phyloP scores from a whole-genome alignment of 2,113 vertebrate genomes.

The Podiceps cristatus region DNA sequence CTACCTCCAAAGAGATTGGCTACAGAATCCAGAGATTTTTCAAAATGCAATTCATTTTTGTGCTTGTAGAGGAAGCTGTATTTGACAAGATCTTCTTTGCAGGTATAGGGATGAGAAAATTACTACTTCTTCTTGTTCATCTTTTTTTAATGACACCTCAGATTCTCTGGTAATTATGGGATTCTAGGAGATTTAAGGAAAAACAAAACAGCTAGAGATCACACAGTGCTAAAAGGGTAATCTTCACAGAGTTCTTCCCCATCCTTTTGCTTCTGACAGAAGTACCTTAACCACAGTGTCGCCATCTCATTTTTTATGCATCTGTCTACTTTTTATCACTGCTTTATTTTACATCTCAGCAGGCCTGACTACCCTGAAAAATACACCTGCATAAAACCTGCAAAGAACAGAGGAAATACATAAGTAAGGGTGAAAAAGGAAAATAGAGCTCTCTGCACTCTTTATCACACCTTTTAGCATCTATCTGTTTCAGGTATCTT shows the following conservation, averaged over 20 bases:
- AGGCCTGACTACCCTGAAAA: background rate
- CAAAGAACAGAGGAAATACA: background rate
- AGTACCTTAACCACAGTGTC: background rate
- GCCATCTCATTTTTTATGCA: constrained; percentile 14
- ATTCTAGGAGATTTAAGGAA: background rate
- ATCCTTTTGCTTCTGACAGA: background rate
- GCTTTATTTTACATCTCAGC: constrained; percentile 28
- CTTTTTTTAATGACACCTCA: background rate
- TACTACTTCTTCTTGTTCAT: background rate
- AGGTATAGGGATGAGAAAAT: background rate
- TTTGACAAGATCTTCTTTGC: background rate
- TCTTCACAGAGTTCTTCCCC: background rate
- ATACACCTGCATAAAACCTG: background rate
- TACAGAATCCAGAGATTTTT: background rate
- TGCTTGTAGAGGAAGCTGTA: background rate
- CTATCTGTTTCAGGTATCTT: background rate
- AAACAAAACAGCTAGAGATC: background rate
- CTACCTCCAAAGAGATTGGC: background rate
- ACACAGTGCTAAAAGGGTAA: background rate
- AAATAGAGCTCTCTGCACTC: background rate
- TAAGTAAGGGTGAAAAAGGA: constrained; percentile 1
- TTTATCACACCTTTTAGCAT: constrained; percentile 24
- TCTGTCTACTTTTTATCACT: background rate
- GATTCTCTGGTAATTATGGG: background rate
- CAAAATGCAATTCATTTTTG: background rate